Conservation (phyloP, 1,140 invertebrate species). For the Hermatobates lingyangjiaoensis region DNA sequence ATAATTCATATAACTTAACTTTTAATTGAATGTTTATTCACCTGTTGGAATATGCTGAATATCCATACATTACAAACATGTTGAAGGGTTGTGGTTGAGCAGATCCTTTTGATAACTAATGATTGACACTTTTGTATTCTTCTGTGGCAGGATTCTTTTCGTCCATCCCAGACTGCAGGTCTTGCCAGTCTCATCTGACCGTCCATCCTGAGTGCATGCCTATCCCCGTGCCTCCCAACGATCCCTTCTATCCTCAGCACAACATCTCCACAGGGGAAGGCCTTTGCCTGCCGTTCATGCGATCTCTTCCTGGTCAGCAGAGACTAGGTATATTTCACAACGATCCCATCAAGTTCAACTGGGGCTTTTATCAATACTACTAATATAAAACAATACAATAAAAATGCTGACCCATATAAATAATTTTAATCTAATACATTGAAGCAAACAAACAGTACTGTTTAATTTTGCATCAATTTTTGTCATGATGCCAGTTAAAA, state of each 20-base stretch:
- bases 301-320: conserved; percentile 74
- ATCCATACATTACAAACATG: neutral
- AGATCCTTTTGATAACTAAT: too few species aligned
- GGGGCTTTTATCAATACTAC: too few species aligned
- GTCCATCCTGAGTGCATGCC: conserved; percentile 83
- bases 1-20: too few species aligned
- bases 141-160: conserved; percentile 41
- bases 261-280: conserved; percentile 60
- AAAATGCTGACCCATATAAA: too few species aligned
- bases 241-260: conserved; percentile 66
- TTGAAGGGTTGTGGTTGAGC: neutral
- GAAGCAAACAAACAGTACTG: too few species aligned
- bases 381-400: too few species aligned
- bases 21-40: too few species aligned
- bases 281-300: conserved; percentile 82
- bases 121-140: neutral
- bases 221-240: conserved; percentile 60
- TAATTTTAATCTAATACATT: too few species aligned
- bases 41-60: too few species aligned
- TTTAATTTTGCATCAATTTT: too few species aligned
- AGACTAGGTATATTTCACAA: conserved; percentile 35
- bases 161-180: conserved; percentile 64
- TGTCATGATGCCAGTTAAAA: too few species aligned
- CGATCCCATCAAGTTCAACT: too few species aligned
- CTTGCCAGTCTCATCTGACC: conserved; percentile 58